phyloP scores from a whole-genome alignment of 2,888 invertebrate species.

The Ectropis crepuscularia region DNA sequence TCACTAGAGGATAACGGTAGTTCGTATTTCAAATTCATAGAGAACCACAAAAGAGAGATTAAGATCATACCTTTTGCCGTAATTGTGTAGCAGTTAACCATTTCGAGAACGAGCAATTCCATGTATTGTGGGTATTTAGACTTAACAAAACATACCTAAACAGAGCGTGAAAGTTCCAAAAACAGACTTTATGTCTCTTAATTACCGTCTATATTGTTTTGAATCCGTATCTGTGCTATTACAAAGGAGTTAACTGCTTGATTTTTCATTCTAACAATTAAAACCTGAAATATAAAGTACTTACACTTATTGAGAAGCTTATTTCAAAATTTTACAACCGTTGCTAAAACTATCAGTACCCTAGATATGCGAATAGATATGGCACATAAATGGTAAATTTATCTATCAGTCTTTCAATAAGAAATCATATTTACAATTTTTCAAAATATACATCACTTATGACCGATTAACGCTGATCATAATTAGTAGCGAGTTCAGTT shows the following conservation, averaged over 20 bases:
- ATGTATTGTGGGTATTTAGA: slow-evolving; percentile 1
- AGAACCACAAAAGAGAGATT: not conserved
- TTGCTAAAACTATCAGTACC: slow-evolving; percentile 45
- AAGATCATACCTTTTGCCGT: not conserved
- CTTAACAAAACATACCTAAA: slow-evolving; percentile 7
- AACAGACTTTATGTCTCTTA: slow-evolving; percentile 4
- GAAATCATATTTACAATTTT: slow-evolving; percentile 58
- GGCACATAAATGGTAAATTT: slow-evolving; percentile 74
- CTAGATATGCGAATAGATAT: slow-evolving; percentile 60
- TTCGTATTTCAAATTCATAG: not conserved
- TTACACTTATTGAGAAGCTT: slow-evolving; percentile 40
- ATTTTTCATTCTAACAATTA: slow-evolving; percentile 39
- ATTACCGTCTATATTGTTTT: slow-evolving; percentile 10
- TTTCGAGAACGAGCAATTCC: not conserved
- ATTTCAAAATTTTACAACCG: slow-evolving; percentile 33
- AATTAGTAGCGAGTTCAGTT: too few species aligned
- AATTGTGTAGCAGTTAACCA: not conserved
- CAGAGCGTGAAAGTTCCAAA: not conserved
- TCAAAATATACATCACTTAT: slow-evolving; percentile 13
- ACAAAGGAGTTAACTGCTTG: slow-evolving; percentile 6
- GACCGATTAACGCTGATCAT: too few species aligned
- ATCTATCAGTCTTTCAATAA: slow-evolving; percentile 79
- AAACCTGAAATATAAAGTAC: slow-evolving; percentile 37
- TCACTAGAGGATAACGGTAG: too few species aligned
- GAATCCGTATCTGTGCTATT: slow-evolving; percentile 7